Evolutionary conservation across 2,113 vertebrate species (phyloP).

Genomic region (Pyxicephalus adspersus): DNA sequence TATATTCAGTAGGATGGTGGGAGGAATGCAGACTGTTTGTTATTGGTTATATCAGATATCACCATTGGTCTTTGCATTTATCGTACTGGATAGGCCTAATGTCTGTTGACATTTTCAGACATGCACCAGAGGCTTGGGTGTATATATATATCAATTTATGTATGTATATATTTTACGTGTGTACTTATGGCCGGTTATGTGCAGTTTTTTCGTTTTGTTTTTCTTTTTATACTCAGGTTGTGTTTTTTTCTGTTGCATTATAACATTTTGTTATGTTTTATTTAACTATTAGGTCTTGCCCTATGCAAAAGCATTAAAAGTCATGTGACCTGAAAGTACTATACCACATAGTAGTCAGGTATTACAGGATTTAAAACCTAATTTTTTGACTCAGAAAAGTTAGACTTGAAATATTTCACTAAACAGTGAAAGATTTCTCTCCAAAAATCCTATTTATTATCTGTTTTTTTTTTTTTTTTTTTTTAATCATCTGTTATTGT

Average conservation of each 20-base stretch:
- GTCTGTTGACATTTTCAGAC: too few species aligned
- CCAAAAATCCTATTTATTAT: not conserved
- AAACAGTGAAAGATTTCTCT: not conserved
- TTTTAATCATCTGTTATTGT: too few species aligned
- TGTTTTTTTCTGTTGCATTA: not conserved
- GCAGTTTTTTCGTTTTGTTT: constrained; percentile 5
- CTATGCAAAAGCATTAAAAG: constrained; percentile 9
- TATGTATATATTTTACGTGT: constrained; percentile 21
- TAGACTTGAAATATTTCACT: too few species aligned
- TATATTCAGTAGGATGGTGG: too few species aligned
- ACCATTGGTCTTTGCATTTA: too few species aligned
- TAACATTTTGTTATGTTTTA: not conserved
- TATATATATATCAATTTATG: not conserved
- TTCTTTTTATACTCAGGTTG: constrained; percentile 46
- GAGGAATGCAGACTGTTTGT: too few species aligned
- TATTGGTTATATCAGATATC: too few species aligned
- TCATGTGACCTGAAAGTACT: not conserved
- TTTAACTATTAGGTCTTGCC: not conserved
- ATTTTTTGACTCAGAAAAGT: too few species aligned
- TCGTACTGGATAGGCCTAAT: too few species aligned
- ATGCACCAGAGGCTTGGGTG: not conserved
- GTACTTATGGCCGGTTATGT: constrained; percentile 40
- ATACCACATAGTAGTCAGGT: too few species aligned
- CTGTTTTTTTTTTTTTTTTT: too few species aligned
- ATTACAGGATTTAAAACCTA: too few species aligned